Percentiles rank a stretch among this genome's conserved stretches.
These are phyloP conservation scores for Cercopithecus mona DNA, from an alignment of 2,113 vertebrate genomes.

Conservation along the genomic window DNA sequence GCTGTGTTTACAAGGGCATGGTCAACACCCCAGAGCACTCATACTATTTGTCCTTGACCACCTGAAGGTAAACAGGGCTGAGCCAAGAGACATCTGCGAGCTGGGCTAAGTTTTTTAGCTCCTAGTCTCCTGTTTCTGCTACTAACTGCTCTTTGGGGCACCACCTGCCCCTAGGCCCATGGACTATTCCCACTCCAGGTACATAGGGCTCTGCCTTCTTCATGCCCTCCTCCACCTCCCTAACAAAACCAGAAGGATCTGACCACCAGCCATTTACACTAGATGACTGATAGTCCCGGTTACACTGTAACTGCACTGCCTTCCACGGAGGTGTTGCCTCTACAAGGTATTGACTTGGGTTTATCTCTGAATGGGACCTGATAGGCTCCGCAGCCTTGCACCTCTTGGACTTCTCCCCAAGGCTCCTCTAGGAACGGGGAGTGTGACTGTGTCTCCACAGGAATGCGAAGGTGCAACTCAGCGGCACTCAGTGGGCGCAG, in stretches of 20 bases:
- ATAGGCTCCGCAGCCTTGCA: background rate
- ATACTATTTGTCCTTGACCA: background rate
- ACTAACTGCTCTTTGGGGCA: too few relatives aligned
- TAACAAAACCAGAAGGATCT: background rate
- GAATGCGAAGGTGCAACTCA: background rate
- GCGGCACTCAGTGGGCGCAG: rapidly evolving
- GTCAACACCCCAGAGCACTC: background rate
- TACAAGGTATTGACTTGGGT: background rate
- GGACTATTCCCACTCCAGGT: background rate
- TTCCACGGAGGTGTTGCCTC: background rate
- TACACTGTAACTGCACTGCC: conserved; percentile 47
- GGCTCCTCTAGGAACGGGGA: conserved; percentile 11
- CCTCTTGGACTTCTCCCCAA: background rate
- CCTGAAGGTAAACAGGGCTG: background rate
- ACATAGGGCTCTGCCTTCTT: background rate
- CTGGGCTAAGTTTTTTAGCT: background rate
- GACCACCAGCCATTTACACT: conserved; percentile 54
- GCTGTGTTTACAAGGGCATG: background rate
- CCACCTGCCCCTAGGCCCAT: background rate
- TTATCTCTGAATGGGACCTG: conserved; percentile 15
- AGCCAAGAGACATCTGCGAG: background rate
- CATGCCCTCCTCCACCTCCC: background rate
- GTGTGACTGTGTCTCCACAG: rapidly evolving
- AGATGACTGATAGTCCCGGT: conserved; percentile 41
- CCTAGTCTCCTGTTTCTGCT: background rate